phyloP scores from a whole-genome alignment of 1,140 invertebrate species.

The Habropoda laboriosa region DNA sequence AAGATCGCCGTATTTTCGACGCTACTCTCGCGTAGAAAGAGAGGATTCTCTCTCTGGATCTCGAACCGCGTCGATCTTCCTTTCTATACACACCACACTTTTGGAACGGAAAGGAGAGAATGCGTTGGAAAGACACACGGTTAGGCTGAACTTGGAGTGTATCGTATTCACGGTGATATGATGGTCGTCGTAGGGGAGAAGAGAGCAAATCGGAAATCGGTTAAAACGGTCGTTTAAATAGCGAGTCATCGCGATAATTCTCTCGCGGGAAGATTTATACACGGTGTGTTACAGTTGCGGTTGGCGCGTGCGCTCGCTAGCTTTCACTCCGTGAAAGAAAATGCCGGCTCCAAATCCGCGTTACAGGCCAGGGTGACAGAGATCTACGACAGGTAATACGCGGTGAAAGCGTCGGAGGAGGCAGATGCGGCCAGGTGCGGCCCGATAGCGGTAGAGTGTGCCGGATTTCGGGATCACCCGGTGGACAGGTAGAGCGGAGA shows the following conservation, averaged over 20 bases:
- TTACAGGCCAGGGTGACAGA: conserved; percentile 17
- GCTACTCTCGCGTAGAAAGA: neutral
- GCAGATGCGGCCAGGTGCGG: neutral
- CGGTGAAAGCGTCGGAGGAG: conserved; percentile 39
- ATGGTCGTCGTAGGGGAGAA: neutral
- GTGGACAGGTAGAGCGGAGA: conserved; percentile 42
- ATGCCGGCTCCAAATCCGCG: conserved; percentile 4
- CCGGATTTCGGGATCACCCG: conserved; percentile 61
- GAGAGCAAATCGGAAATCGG: conserved; percentile 23
- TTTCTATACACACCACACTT: neutral
- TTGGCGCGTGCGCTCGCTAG: neutral
- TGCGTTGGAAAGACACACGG: too few species aligned
- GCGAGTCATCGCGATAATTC: conserved; percentile 37
- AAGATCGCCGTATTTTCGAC: neutral
- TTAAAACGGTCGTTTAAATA: conserved; percentile 25
- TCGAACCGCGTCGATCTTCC: neutral
- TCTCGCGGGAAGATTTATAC: conserved; percentile 31
- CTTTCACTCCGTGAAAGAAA: conserved; percentile 35
- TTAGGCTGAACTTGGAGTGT: too few species aligned
- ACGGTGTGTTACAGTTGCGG: conserved; percentile 23
- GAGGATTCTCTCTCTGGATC: neutral
- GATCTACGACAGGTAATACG: conserved; percentile 2
- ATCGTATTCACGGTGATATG: too few species aligned
- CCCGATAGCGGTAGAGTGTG: neutral
- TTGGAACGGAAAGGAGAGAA: too few species aligned